Conservation (phyloP, 2,797 vertebrate species). For the Centroberyx gerrardi region DNA sequence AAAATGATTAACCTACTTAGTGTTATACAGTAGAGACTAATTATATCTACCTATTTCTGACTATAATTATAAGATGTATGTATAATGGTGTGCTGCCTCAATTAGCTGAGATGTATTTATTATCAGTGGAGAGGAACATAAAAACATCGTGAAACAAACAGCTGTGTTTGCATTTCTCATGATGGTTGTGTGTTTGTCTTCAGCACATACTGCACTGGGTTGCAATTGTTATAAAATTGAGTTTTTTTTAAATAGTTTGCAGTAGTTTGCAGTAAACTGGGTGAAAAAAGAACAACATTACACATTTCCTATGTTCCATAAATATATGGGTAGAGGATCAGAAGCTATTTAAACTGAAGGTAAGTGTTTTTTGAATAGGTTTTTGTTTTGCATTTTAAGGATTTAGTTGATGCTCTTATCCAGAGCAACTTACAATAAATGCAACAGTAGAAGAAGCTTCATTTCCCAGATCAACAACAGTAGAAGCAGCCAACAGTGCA, state of each 20-base stretch:
- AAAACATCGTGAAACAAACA: not conserved
- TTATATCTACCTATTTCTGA: constrained; percentile 41
- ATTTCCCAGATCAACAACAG: not conserved
- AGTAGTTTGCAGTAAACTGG: not conserved
- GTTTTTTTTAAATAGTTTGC: not conserved
- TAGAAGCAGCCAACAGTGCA: no score
- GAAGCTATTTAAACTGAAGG: no score
- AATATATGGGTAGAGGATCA: no score
- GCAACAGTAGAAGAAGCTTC: not conserved
- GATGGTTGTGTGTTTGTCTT: constrained; percentile 11
- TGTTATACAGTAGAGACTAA: constrained; percentile 48
- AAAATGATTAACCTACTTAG: constrained; percentile 47
- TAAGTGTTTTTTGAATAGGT: no score
- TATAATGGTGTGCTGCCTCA: not conserved
- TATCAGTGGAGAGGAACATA: no score
- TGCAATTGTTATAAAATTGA: no score
- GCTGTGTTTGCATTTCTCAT: constrained; percentile 3
- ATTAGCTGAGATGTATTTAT: not conserved
- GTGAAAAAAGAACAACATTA: no score
- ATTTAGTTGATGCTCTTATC: no score
- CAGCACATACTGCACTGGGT: not conserved
- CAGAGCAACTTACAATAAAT: no score
- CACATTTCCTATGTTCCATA: no score
- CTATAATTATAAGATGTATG: constrained; percentile 15
- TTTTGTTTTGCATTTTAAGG: no score